A percentile compares a stretch with the other conserved stretches of the same genome.
phyloP scores from a whole-genome alignment of 2,888 invertebrate genomes.

The Nesidiocoris tenuis region DNA sequence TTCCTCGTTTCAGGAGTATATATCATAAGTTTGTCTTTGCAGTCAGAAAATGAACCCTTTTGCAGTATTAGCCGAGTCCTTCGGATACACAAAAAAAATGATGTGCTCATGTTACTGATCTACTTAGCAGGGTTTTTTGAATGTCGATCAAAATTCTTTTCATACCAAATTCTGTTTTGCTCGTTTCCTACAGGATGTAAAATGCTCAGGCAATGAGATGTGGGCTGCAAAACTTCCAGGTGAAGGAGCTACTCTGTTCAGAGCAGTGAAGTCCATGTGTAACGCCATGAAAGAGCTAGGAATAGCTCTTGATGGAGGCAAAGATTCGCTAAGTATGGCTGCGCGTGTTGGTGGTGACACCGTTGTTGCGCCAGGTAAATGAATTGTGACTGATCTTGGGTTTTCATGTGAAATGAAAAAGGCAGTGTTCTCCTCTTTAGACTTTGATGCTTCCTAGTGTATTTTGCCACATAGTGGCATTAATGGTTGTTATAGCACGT shows the following conservation, averaged over 20 bases:
- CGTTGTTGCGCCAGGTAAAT: constrained; percentile 60
- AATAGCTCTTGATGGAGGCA: constrained; percentile 93
- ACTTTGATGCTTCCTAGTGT: background rate
- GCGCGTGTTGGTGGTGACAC: constrained; percentile 71
- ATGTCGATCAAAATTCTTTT: too few species aligned
- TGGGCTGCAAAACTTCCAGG: constrained; percentile 95
- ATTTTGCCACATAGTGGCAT: background rate
- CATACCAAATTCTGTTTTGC: too few species aligned
- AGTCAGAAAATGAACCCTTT: too few species aligned
- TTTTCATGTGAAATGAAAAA: background rate
- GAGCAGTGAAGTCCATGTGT: constrained; percentile 88
- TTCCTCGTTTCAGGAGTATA: too few species aligned
- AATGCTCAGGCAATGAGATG: constrained; percentile 99
- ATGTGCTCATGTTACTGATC: too few species aligned
- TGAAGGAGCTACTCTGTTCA: constrained; percentile 84
- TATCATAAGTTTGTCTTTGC: too few species aligned
- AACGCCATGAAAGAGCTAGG: constrained; percentile 76
- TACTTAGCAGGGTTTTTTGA: too few species aligned
- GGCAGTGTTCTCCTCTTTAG: background rate
- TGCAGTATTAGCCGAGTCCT: too few species aligned
- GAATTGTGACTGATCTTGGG: background rate
- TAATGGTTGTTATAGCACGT: background rate
- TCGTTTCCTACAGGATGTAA: constrained; percentile 83
- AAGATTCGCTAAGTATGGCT: constrained; percentile 97
- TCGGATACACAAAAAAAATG: too few species aligned